Percentiles rank a stretch among this genome's conserved stretches.
These are phyloP conservation scores for Sus cebifrons DNA, from an alignment of 2,797 vertebrate genomes.

Conservation along the genomic window DNA sequence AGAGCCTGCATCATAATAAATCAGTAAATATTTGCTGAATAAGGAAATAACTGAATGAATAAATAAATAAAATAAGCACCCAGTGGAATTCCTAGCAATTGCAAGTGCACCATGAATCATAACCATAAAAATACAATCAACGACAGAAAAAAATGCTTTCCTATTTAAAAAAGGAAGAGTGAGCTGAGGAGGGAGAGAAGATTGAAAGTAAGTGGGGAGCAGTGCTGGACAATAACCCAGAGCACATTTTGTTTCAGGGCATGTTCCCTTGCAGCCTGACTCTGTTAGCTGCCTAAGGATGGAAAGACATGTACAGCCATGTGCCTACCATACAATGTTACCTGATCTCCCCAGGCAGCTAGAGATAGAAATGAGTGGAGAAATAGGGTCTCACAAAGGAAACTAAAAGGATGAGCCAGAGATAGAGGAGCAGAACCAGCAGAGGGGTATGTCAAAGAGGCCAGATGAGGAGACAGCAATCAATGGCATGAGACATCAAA, in stretches of 20 bases:
- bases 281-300: background rate
- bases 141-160: background rate
- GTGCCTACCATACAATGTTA: background rate
- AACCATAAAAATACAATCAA: background rate
- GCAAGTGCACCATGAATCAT: background rate
- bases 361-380: background rate
- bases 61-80: background rate
- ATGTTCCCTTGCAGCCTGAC: background rate
- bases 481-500: background rate
- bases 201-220: too few relatives aligned
- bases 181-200: background rate
- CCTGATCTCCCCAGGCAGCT: background rate
- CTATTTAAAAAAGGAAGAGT: background rate
- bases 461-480: background rate
- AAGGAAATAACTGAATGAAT: conserved; percentile 11
- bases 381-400: background rate
- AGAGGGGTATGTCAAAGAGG: background rate
- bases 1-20: background rate
- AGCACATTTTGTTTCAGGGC: background rate
- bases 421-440: background rate
- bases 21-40: conserved; percentile 19
- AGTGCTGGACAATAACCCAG: background rate
- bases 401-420: background rate
- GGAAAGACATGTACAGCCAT: background rate
- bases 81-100: background rate